Percentiles rank a stretch among this genome's conserved stretches.
Conservation (phyloP, 2,888 invertebrate genomes). For the Amiota minor region DNA sequence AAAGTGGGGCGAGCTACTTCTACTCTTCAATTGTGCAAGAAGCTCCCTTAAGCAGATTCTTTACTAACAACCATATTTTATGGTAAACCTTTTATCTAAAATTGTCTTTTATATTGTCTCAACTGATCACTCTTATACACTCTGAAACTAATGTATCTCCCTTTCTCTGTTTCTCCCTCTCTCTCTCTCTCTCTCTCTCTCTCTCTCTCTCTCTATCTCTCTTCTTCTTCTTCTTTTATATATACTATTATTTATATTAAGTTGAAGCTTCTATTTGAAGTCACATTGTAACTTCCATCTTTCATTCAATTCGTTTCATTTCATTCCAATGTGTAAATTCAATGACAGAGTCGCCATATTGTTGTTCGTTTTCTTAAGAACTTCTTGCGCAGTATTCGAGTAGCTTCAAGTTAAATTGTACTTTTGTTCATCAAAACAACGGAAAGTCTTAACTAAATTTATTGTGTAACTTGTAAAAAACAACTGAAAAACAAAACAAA, state of each 20-base stretch:
- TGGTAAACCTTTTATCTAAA: too few relatives aligned
- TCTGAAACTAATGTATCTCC: not conserved
- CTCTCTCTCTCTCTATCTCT: not conserved
- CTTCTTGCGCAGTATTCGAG: conserved; percentile 29
- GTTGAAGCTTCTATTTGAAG: too few relatives aligned
- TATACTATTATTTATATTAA: too few relatives aligned
- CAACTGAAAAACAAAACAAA: conserved; percentile 5
- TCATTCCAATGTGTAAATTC: too few relatives aligned
- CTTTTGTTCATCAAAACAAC: conserved; percentile 42
- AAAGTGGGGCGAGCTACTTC: too few relatives aligned
- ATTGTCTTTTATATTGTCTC: too few relatives aligned
- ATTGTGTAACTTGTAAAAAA: conserved; percentile 15
- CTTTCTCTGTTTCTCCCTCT: not conserved
- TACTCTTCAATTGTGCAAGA: too few relatives aligned
- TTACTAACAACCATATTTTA: too few relatives aligned
- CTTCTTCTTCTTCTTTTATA: not conserved
- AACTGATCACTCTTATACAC: not conserved
- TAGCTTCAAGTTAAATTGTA: conserved; percentile 51
- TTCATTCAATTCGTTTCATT: too few relatives aligned
- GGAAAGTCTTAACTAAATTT: conserved; percentile 45
- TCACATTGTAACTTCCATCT: too few relatives aligned
- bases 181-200: not conserved
- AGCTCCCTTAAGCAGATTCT: too few relatives aligned
- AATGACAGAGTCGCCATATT: too few relatives aligned
- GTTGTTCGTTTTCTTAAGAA: conserved; percentile 54